A percentile compares a stretch with the other conserved stretches of the same genome.
Conservation (phyloP, 2,113 vertebrate species). For the Fregetta grallaria region DNA sequence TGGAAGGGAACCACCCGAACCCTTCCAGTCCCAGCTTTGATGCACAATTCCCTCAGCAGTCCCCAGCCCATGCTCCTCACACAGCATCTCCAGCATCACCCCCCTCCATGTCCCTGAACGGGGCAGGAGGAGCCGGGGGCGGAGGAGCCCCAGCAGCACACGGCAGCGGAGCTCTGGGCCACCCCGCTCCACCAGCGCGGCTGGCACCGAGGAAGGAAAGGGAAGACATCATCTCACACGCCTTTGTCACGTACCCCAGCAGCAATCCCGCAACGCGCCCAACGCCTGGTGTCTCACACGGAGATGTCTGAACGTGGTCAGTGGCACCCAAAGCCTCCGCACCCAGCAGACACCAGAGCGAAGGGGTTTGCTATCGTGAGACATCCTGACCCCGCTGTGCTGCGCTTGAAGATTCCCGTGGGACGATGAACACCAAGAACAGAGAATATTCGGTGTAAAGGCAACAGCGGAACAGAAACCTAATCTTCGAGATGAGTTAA, state of each 20-base stretch:
- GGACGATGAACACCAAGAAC: neutral
- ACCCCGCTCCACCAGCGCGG: neutral
- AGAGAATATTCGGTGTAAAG: neutral
- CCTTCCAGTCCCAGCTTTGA: neutral
- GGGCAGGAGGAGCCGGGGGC: neutral
- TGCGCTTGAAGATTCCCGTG: fast-evolving
- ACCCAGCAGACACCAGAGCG: neutral
- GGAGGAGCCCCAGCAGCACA: neutral
- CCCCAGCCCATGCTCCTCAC: fast-evolving
- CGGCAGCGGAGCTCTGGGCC: neutral
- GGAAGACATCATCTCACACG: neutral
- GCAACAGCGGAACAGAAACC: neutral
- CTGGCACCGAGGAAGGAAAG: fast-evolving
- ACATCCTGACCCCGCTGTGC: neutral
- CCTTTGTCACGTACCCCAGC: fast-evolving
- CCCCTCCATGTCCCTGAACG: fast-evolving
- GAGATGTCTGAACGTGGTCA: neutral
- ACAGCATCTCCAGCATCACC: fast-evolving
- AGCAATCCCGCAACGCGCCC: fast-evolving
- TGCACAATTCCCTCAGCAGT: neutral
- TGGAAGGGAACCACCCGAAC: fast-evolving
- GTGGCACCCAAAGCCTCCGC: neutral
- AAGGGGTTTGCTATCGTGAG: neutral
- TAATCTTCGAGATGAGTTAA: neutral
- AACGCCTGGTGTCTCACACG: fast-evolving